Percentiles rank a stretch among this genome's conserved stretches.
These are phyloP conservation scores for Microcebus murinus DNA, from an alignment of 2,113 vertebrate species.

Conservation along the genomic window DNA sequence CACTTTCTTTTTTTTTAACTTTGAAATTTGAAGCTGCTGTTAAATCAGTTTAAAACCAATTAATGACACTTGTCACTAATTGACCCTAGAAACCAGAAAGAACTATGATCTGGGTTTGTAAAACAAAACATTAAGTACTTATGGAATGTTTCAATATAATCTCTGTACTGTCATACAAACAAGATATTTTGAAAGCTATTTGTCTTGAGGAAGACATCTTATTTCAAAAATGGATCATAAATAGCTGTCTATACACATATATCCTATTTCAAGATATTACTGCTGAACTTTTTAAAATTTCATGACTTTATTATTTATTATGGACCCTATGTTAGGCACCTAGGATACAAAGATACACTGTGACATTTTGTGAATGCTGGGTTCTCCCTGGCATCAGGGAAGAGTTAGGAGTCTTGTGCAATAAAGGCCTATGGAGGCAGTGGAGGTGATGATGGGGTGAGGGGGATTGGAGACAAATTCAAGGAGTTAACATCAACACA, in stretches of 20 bases:
- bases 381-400: neutral
- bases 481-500: neutral
- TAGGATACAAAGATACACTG: neutral
- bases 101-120: neutral
- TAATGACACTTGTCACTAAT: slow-evolving; percentile 3
- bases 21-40: neutral
- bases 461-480: neutral
- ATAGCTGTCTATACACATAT: neutral
- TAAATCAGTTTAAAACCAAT: slow-evolving; percentile 15
- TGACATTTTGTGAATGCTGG: neutral
- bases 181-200: neutral
- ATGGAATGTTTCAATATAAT: neutral
- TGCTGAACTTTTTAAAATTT: neutral
- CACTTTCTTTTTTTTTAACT: neutral
- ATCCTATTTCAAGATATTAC: slow-evolving; percentile 5
- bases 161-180: neutral
- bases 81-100: neutral
- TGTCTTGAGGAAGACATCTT: slow-evolving; percentile 35
- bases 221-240: neutral
- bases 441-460: neutral
- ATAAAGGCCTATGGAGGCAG: neutral
- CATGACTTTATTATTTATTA: neutral
- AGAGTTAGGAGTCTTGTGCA: neutral
- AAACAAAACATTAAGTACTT: slow-evolving; percentile 19
- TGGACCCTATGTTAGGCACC: neutral